Evolutionary conservation across 2,888 invertebrate species (phyloP).

Genomic region (Dryadula phaetusa): DNA sequence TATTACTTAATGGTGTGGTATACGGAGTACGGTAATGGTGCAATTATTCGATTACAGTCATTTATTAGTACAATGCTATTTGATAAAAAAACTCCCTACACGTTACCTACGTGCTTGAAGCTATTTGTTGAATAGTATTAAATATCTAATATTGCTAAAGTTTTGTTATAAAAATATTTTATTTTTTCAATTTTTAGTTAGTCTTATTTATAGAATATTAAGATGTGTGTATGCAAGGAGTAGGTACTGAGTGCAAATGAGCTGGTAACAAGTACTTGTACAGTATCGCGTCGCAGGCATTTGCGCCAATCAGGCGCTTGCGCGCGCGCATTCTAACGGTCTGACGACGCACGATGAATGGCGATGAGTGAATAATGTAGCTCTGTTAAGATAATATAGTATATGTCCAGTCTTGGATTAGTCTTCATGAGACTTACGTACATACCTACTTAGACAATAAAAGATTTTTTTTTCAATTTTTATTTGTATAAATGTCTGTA

Average conservation of each 20-base stretch:
- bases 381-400: conserved; percentile 5
- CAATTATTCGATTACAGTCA: conserved; percentile 20
- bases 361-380: conserved; percentile 19
- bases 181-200: not conserved
- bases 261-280: conserved; percentile 13
- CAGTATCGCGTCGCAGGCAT: conserved; percentile 11
- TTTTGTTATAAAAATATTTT: not conserved
- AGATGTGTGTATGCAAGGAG: not conserved
- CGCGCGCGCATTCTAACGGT: conserved; percentile 29
- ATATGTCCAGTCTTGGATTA: conserved; percentile 7
- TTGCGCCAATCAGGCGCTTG: conserved; percentile 28
- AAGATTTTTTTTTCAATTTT: not conserved
- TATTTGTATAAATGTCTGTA: not conserved
- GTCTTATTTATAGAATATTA: not conserved
- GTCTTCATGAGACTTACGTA: not conserved
- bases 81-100: not conserved
- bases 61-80: not conserved
- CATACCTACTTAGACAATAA: not conserved
- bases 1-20: conserved; percentile 28
- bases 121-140: no score
- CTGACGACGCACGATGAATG: conserved; percentile 18
- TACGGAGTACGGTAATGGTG: conserved; percentile 1
- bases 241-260: conserved; percentile 29
- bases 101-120: no score
- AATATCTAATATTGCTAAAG: no score